phyloP scores from a whole-genome alignment of 1,140 invertebrate species.

The Tetragonula clypearis region DNA sequence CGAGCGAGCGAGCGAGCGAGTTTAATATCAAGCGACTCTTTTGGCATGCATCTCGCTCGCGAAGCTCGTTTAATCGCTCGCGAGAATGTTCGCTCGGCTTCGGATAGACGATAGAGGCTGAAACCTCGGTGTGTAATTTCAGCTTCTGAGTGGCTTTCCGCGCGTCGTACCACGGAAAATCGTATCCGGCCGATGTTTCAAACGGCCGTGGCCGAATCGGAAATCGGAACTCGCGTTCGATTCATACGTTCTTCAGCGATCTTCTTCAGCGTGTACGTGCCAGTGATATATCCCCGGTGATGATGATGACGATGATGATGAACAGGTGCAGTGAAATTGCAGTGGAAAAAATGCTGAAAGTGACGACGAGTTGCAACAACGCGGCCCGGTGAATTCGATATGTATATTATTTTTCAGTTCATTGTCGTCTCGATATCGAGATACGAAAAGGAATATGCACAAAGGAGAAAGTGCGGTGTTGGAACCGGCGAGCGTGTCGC shows the following conservation, averaged over 20 bases:
- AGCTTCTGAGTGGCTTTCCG: background rate
- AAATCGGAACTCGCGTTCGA: background rate
- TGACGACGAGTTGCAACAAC: too few relatives aligned
- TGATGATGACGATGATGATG: background rate
- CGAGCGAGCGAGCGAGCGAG: background rate
- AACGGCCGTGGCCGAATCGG: background rate
- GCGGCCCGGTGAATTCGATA: background rate
- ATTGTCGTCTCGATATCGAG: background rate
- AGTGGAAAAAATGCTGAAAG: background rate
- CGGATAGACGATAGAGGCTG: too few relatives aligned
- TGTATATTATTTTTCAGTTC: background rate
- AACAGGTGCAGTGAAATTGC: constrained; percentile 5
- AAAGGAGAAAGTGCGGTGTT: background rate
- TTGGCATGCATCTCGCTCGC: background rate
- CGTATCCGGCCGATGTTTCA: background rate
- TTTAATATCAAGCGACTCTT: background rate
- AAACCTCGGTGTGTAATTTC: background rate
- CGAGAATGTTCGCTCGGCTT: background rate
- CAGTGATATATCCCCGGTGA: background rate
- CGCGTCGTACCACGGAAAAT: too few relatives aligned
- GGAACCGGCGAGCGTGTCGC: background rate
- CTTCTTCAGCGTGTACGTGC: too few relatives aligned
- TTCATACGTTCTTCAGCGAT: background rate
- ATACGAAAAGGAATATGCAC: background rate
- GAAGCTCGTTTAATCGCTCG: background rate